Conservation (phyloP, 2,113 vertebrate species). For the Corvus hawaiiensis region DNA sequence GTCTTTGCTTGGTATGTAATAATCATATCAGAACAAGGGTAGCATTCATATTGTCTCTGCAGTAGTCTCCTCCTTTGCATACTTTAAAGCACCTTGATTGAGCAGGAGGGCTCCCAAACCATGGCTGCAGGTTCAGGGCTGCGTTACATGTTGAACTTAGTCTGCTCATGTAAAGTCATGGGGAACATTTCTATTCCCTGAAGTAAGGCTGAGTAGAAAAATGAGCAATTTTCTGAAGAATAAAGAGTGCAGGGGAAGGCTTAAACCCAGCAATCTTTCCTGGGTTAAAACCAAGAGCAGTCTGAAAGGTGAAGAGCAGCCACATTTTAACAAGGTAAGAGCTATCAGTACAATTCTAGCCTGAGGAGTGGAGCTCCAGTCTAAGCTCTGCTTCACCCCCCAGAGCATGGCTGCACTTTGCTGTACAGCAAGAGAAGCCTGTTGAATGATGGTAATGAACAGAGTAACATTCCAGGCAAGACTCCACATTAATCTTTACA, state of each 20-base stretch:
- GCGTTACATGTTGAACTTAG: neutral
- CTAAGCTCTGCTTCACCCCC: neutral
- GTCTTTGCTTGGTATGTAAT: neutral
- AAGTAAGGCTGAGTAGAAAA: neutral
- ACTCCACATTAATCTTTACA: neutral
- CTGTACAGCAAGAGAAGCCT: fast-evolving
- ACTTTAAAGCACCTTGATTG: neutral
- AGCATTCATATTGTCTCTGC: neutral
- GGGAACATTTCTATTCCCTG: neutral
- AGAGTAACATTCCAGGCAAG: neutral
- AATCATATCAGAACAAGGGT: neutral
- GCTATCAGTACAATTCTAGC: neutral
- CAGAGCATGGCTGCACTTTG: neutral
- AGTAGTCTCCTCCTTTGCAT: neutral
- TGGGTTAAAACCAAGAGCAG: neutral
- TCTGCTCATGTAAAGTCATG: neutral
- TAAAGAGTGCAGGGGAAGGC: neutral
- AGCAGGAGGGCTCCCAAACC: neutral
- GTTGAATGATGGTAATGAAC: neutral
- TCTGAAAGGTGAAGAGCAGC: neutral
- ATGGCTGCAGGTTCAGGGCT: neutral
- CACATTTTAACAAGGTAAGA: neutral
- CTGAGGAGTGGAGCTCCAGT: neutral
- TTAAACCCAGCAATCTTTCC: neutral
- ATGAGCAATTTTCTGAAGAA: neutral